Conservation (phyloP, 2,888 invertebrate species). For the Dromius quadrimaculatus region DNA sequence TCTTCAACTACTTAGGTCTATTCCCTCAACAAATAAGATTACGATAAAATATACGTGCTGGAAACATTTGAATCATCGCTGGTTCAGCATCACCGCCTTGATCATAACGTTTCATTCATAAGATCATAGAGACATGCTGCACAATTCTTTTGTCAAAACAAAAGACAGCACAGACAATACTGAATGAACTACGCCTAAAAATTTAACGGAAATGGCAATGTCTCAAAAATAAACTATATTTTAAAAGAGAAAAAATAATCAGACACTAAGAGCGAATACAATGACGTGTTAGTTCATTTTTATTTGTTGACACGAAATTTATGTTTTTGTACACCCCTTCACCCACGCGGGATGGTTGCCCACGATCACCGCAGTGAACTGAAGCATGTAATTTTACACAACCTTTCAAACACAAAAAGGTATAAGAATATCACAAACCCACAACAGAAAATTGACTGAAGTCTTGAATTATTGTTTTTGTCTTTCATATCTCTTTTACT, state of each 20-base stretch:
- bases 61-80: conserved; percentile 13
- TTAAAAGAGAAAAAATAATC: background rate
- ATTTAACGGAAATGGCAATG: conserved; percentile 32
- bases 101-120: conserved; percentile 44
- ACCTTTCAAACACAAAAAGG: conserved; percentile 24
- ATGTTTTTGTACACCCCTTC: conserved; percentile 48
- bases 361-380: conserved; percentile 10
- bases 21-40: conserved; percentile 45
- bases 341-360: conserved; percentile 24
- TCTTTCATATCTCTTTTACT: too few relatives aligned
- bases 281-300: conserved; percentile 33
- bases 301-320: conserved; percentile 44
- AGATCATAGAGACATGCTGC: conserved; percentile 30
- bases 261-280: background rate
- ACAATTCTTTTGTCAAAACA: conserved; percentile 47
- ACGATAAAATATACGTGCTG: conserved; percentile 41
- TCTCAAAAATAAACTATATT: conserved; percentile 23
- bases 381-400: conserved; percentile 33
- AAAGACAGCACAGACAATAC: conserved; percentile 41
- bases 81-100: conserved; percentile 15
- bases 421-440: conserved; percentile 22
- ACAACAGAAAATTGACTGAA: conserved; percentile 29
- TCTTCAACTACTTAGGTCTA: background rate
- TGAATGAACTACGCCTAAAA: conserved; percentile 33
- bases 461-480: too few relatives aligned